phyloP scores from a whole-genome alignment of 2,888 invertebrate species.

The Tinea trinotella region DNA sequence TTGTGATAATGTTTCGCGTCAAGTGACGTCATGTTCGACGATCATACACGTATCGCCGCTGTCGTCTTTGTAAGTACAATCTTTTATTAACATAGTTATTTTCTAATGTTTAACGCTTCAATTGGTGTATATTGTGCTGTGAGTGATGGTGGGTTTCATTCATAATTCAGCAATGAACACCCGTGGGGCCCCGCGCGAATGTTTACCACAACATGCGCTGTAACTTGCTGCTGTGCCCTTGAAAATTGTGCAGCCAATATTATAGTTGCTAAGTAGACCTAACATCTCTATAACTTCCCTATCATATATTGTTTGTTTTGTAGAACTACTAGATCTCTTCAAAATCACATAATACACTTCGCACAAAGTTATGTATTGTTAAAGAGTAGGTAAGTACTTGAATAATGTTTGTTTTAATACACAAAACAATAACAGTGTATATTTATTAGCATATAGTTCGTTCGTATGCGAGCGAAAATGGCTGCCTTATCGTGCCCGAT shows the following conservation, averaged over 20 bases:
- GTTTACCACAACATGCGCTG: constrained; percentile 29
- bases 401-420: not conserved
- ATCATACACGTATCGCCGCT: constrained; percentile 67
- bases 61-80: constrained; percentile 70
- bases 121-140: constrained; percentile 31
- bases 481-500: constrained; percentile 30
- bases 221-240: constrained; percentile 56
- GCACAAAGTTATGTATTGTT: too few species aligned
- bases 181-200: constrained; percentile 31
- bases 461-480: constrained; percentile 34
- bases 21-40: constrained; percentile 73
- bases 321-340: not conserved
- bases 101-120: constrained; percentile 19
- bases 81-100: constrained; percentile 56
- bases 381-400: not conserved
- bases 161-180: constrained; percentile 46
- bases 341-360: too few species aligned
- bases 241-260: constrained; percentile 71
- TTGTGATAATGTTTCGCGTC: constrained; percentile 68
- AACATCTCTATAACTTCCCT: not conserved
- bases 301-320: not conserved
- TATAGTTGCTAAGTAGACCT: constrained; percentile 37
- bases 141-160: constrained; percentile 50
- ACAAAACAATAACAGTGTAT: not conserved
- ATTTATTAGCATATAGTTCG: not conserved